Percentiles rank a stretch among this genome's conserved stretches.
phyloP scores from a whole-genome alignment of 1,140 invertebrate genomes.

The Drosophila jambulina region DNA sequence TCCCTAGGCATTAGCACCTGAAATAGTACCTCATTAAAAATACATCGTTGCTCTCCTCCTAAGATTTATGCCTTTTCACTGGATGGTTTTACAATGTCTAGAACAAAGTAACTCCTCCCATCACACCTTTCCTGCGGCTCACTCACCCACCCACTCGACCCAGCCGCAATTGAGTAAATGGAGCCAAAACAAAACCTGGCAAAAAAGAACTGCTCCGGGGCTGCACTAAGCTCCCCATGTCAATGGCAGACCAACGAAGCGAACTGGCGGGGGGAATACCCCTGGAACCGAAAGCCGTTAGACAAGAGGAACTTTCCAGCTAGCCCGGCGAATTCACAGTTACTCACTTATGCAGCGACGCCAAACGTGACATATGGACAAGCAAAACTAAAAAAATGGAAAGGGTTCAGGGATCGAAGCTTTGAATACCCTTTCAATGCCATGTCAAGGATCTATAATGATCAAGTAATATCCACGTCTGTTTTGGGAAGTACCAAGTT shows the following conservation, averaged over 20 bases:
- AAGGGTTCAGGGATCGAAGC: not conserved
- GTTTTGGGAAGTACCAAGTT: no score
- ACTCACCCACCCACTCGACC: conserved; percentile 24
- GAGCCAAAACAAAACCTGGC: conserved; percentile 28
- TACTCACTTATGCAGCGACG: conserved; percentile 46
- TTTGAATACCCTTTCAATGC: not conserved
- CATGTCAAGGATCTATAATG: not conserved
- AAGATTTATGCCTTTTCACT: conserved; percentile 14
- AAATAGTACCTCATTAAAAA: conserved; percentile 32
- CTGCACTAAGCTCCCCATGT: conserved; percentile 32
- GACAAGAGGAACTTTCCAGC: conserved; percentile 43
- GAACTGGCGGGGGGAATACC: not conserved
- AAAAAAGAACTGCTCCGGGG: conserved; percentile 23
- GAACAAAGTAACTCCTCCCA: conserved; percentile 22
- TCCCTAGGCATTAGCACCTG: not conserved
- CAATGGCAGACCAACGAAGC: conserved; percentile 39
- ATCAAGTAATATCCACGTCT: no score
- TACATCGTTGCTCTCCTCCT: not conserved
- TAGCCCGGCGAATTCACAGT: conserved; percentile 39
- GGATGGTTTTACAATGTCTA: conserved; percentile 19
- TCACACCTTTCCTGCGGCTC: conserved; percentile 21
- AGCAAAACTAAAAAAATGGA: not conserved
- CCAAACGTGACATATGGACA: conserved; percentile 46
- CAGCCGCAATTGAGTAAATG: conserved; percentile 40
- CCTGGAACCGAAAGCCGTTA: conserved; percentile 38